These are phyloP conservation scores for Zhuqinia jingwanae DNA, from an alignment of 2,888 invertebrate genomes.

Conservation along the genomic window DNA sequence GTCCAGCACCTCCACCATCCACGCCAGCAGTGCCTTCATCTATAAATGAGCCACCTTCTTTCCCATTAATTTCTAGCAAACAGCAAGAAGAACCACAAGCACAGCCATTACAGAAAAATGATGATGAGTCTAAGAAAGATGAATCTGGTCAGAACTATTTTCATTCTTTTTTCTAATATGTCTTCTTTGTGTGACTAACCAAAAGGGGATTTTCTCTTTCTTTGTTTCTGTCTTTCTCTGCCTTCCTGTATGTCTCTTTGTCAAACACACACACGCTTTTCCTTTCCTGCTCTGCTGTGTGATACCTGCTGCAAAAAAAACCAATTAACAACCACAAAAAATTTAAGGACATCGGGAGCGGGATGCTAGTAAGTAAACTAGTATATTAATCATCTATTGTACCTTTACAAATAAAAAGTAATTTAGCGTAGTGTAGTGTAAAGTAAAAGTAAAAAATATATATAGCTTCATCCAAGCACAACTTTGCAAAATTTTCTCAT, in stretches of 20 bases:
- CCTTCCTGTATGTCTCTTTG: constrained; percentile 46
- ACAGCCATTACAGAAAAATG: constrained; percentile 30
- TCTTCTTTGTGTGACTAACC: constrained; percentile 74
- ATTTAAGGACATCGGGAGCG: constrained; percentile 77
- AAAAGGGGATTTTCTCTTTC: constrained; percentile 54
- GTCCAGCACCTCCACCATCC: constrained; percentile 58
- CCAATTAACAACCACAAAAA: constrained; percentile 59
- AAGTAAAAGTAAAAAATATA: neutral
- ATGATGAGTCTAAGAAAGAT: constrained; percentile 60
- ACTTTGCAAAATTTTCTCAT: constrained; percentile 1
- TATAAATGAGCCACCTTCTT: constrained; percentile 35
- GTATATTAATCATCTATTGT: neutral
- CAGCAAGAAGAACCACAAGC: neutral
- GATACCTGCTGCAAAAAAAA: constrained; percentile 20
- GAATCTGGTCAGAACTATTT: constrained; percentile 78
- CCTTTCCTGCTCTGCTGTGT: constrained; percentile 39
- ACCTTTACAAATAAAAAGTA: neutral
- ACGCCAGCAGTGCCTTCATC: constrained; percentile 31
- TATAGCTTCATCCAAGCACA: constrained; percentile 23
- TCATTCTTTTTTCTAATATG: constrained; percentile 49
- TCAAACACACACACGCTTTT: constrained; percentile 57
- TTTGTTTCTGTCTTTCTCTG: constrained; percentile 68
- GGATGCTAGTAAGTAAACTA: constrained; percentile 79
- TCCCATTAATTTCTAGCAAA: constrained; percentile 17
- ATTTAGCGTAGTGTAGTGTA: neutral